Conservation (phyloP, 92 coral and sea anemone genomes). For the Pocillopora meandrina region DNA sequence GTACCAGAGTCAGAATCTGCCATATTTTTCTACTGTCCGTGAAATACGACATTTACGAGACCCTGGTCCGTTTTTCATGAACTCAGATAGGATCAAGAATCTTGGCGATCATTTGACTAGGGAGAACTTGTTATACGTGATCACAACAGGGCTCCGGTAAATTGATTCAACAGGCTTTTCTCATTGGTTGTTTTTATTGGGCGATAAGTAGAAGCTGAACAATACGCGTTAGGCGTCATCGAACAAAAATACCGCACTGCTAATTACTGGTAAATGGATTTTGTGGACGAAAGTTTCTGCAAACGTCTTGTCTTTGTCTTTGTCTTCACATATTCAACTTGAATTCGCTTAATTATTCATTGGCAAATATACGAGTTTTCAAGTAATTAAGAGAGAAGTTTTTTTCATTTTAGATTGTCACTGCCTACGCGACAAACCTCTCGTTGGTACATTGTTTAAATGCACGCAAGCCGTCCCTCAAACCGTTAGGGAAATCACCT, state of each 20-base stretch:
- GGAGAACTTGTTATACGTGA: constrained; percentile 9
- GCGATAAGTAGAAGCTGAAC: constrained; percentile 17
- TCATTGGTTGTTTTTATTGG: constrained; percentile 23
- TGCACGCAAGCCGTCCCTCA: not conserved
- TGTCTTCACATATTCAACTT: not conserved
- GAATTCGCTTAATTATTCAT: constrained; percentile 36
- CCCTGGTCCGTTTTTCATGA: not conserved
- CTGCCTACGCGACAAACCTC: not conserved
- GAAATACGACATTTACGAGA: constrained; percentile 16
- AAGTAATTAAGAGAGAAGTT: constrained; percentile 17
- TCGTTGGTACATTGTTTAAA: not conserved
- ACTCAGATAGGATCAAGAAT: not conserved
- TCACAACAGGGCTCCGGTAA: constrained; percentile 12
- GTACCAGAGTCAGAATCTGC: constrained; percentile 93
- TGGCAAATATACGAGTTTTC: not conserved
- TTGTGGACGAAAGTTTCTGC: constrained; percentile 13
- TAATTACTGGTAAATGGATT: constrained; percentile 25
- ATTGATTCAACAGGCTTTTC: constrained; percentile 12
- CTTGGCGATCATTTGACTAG: constrained; percentile 7
- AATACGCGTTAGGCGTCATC: not conserved
- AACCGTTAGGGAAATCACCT: not conserved
- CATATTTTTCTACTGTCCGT: constrained; percentile 47
- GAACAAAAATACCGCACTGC: constrained; percentile 1
- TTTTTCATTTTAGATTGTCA: not conserved
- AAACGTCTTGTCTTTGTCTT: not conserved